A percentile compares a stretch with the other conserved stretches of the same genome.
Conservation (phyloP, 2,797 vertebrate species). For the Epinephelus coioides region DNA sequence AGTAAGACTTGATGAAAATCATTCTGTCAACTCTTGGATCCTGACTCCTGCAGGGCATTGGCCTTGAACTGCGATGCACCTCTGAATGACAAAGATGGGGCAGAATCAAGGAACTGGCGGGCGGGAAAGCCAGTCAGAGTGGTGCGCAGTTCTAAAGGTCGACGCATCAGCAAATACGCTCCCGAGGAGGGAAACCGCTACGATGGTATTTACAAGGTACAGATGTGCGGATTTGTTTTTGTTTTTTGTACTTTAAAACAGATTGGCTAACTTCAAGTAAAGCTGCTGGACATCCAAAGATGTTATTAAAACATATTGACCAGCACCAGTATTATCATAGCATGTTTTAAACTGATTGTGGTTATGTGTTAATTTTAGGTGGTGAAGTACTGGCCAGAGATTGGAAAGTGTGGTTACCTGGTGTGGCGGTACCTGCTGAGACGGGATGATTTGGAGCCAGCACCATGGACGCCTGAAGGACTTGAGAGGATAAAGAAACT, state of each 20-base stretch:
- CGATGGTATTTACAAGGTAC: conserved; percentile 99
- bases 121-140: conserved; percentile 98
- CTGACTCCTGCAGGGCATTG: conserved; percentile 89
- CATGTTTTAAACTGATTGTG: neutral
- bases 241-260: neutral
- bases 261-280: neutral
- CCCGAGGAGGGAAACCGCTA: conserved; percentile 99
- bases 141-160: conserved; percentile 97
- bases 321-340: neutral
- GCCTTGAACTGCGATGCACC: conserved; percentile 98
- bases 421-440: conserved; percentile 98
- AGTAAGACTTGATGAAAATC: conserved; percentile 1
- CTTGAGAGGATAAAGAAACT: conserved; percentile 94
- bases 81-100: conserved; percentile 97
- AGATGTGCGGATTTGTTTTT: no score
- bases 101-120: conserved; percentile 98
- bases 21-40: conserved; percentile 1
- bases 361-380: conserved; percentile 83
- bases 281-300: conserved; percentile 4
- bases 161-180: conserved; percentile 98
- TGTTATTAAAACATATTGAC: neutral
- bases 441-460: conserved; percentile 95
- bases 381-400: conserved; percentile 99
- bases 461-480: conserved; percentile 98
- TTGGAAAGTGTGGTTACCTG: conserved; percentile 98